phyloP scores from a whole-genome alignment of 1,140 invertebrate genomes.

The Drosophila sp. region DNA sequence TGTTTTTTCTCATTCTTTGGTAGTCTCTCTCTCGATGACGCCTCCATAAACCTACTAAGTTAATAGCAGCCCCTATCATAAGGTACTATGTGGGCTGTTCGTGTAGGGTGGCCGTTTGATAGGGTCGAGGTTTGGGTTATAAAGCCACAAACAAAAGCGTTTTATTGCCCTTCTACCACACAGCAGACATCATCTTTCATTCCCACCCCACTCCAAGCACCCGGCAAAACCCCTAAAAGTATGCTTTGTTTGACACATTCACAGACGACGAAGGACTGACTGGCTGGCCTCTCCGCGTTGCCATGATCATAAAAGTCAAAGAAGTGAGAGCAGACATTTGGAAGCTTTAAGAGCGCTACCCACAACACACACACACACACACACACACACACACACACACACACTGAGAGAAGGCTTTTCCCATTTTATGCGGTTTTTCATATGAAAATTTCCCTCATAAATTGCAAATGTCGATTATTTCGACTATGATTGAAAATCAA shows the following conservation, averaged over 20 bases:
- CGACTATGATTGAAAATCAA: conserved; percentile 10
- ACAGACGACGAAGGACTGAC: not conserved
- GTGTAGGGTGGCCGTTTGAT: conserved; percentile 10
- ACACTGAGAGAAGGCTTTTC: not conserved
- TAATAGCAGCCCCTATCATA: conserved; percentile 54
- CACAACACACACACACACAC: not conserved
- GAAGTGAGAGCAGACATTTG: conserved; percentile 37
- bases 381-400: not conserved
- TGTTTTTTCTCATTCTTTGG: not conserved
- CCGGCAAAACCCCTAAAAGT: conserved; percentile 1
- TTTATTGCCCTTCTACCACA: conserved; percentile 61
- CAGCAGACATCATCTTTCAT: conserved; percentile 32
- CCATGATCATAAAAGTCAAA: conserved; percentile 41
- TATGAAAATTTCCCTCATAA: conserved; percentile 4
- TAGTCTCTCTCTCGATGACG: conserved; percentile 1
- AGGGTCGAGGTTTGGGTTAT: conserved; percentile 41
- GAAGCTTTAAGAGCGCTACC: conserved; percentile 20
- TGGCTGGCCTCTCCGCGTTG: not conserved
- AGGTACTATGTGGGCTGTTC: not conserved
- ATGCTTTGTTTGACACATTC: conserved; percentile 9
- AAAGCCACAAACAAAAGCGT: conserved; percentile 65
- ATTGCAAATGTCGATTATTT: conserved; percentile 1
- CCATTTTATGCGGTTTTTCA: conserved; percentile 6
- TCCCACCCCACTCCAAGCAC: no score
- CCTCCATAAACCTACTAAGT: conserved; percentile 49